Evolutionary conservation across 1,140 invertebrate species (phyloP).

Genomic region (Orius insidiosus): DNA sequence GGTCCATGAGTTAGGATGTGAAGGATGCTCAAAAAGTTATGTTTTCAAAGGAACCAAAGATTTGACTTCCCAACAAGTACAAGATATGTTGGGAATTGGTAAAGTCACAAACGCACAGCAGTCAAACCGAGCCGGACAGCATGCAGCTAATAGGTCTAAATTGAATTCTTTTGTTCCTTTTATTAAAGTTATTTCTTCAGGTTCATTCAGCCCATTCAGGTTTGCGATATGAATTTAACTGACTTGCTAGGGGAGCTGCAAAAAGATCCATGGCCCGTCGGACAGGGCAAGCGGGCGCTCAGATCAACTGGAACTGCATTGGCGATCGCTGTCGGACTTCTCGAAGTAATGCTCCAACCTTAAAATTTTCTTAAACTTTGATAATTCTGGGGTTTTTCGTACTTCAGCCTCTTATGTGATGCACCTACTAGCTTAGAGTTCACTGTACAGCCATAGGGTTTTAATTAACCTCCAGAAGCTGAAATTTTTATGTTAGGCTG

Average conservation of each 20-base stretch:
- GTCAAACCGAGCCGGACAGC: too few species aligned
- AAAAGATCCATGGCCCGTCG: slow-evolving; percentile 91
- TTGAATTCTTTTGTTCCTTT: too few species aligned
- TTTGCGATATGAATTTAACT: slow-evolving; percentile 89
- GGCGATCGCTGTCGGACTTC: slow-evolving; percentile 87
- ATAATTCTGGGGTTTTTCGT: too few species aligned
- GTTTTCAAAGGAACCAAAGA: slow-evolving; percentile 98
- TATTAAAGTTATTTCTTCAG: too few species aligned
- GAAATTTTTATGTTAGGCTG: too few species aligned
- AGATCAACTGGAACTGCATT: slow-evolving; percentile 90
- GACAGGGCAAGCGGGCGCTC: slow-evolving; percentile 82
- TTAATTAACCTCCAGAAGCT: too few species aligned
- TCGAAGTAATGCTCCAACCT: too few species aligned
- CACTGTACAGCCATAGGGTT: too few species aligned
- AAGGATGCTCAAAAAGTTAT: slow-evolving; percentile 91
- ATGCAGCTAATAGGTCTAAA: slow-evolving; percentile 30
- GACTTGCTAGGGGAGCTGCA: slow-evolving; percentile 92
- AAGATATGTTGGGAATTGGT: slow-evolving; percentile 85
- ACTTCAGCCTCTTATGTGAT: too few species aligned
- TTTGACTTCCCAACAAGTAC: slow-evolving; percentile 87
- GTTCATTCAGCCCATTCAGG: slow-evolving; percentile 87
- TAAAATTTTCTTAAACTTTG: too few species aligned
- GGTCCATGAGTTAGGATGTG: slow-evolving; percentile 62
- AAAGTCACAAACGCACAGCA: slow-evolving; percentile 32
- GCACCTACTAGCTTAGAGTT: too few species aligned